Percentiles rank a stretch among this genome's conserved stretches.
phyloP scores from a whole-genome alignment of 2,888 invertebrate genomes.

The Pediacus dermestoides region DNA sequence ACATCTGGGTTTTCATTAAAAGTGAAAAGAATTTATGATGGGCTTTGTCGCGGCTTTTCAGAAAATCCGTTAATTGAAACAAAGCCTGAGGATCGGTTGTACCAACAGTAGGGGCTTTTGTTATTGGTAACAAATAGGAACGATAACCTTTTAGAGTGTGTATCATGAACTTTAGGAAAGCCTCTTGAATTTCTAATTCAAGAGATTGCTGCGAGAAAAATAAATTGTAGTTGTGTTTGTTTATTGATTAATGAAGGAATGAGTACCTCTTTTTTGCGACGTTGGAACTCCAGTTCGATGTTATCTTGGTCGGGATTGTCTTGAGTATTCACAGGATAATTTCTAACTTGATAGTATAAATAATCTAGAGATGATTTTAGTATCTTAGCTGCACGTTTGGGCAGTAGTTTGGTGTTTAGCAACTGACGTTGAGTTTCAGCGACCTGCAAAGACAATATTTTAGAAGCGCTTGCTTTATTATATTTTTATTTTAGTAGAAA shows the following conservation, averaged over 20 bases:
- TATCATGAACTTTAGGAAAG: conserved; percentile 94
- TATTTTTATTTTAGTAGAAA: too few species aligned
- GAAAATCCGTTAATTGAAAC: conserved; percentile 89
- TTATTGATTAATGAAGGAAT: conserved; percentile 1
- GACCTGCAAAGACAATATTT: too few species aligned
- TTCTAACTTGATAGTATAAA: conserved; percentile 63
- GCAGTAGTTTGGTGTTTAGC: conserved; percentile 74
- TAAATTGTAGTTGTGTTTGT: not conserved
- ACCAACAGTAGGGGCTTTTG: conserved; percentile 87
- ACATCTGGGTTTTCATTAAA: conserved; percentile 93
- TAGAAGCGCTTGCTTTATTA: too few species aligned
- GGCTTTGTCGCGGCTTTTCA: conserved; percentile 84
- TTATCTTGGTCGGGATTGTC: conserved; percentile 33
- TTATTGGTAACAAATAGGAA: conserved; percentile 84
- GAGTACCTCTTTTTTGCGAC: conserved; percentile 72
- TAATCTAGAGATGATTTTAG: conserved; percentile 75
- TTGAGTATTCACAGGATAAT: conserved; percentile 32
- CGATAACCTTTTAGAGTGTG: conserved; percentile 87
- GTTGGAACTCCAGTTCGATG: conserved; percentile 78
- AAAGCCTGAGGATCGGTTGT: conserved; percentile 93
- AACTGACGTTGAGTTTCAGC: conserved; percentile 81
- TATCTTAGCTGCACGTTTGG: conserved; percentile 81
- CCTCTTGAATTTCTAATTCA: conserved; percentile 94
- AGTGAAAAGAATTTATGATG: conserved; percentile 85
- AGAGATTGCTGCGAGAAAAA: conserved; percentile 66